phyloP scores from a whole-genome alignment of 1,140 invertebrate genomes.

The Oncopeltus fasciatus region DNA sequence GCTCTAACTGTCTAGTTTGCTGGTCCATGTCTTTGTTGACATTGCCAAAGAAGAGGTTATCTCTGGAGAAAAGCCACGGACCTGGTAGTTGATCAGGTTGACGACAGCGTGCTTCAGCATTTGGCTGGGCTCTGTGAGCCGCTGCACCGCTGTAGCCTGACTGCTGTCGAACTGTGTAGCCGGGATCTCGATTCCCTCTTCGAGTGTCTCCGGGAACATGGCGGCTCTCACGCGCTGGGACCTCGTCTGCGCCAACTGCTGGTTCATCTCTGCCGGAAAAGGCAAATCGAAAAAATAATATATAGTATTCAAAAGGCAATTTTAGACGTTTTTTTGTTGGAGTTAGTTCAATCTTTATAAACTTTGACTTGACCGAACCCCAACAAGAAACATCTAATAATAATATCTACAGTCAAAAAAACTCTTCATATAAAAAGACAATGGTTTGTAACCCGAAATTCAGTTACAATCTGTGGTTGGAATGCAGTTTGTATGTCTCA shows the following conservation, averaged over 20 bases:
- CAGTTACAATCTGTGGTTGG: too few species aligned
- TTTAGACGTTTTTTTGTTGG: too few species aligned
- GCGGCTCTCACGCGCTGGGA: constrained; percentile 91
- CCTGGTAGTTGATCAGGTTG: constrained; percentile 96
- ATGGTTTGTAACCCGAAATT: too few species aligned
- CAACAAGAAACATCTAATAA: too few species aligned
- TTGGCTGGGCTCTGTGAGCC: constrained; percentile 88
- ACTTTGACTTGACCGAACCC: too few species aligned
- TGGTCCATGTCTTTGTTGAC: neutral
- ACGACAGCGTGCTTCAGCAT: constrained; percentile 95
- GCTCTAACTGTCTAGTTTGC: neutral
- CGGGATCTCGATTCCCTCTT: constrained; percentile 91
- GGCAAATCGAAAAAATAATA: neutral
- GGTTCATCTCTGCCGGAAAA: constrained; percentile 65
- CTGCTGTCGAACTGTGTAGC: constrained; percentile 87
- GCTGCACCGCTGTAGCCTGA: constrained; percentile 89
- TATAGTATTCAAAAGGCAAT: neutral
- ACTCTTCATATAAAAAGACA: too few species aligned
- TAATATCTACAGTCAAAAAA: too few species aligned
- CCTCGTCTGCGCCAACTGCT: constrained; percentile 85
- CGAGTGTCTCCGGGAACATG: constrained; percentile 96
- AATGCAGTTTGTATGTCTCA: too few species aligned
- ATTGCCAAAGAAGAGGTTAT: neutral
- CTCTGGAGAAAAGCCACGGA: constrained; percentile 16
- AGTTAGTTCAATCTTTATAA: too few species aligned